Evolutionary conservation across 1,140 invertebrate species (phyloP).

Genomic region (Alviniconcha marisindica): DNA sequence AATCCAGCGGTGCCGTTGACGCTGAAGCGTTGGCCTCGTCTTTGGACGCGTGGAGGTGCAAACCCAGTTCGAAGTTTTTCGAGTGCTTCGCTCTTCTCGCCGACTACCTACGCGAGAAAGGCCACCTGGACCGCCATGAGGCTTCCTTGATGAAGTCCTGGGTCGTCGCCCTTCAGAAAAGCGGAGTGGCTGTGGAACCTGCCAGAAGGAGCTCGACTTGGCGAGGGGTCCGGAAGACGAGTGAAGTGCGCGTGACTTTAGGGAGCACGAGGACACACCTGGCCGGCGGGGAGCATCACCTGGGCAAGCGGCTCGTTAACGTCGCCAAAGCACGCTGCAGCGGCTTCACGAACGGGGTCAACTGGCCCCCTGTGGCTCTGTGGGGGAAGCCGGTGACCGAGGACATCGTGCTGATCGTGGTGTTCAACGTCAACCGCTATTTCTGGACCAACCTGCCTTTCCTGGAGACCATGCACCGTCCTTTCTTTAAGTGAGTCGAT

Average conservation of each 20-base stretch:
- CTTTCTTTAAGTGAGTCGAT: constrained; percentile 31
- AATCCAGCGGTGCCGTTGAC: neutral
- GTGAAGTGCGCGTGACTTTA: constrained; percentile 16
- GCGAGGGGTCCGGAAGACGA: neutral
- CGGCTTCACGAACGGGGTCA: neutral
- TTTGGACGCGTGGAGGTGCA: constrained; percentile 5
- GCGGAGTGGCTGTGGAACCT: neutral
- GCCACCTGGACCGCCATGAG: neutral
- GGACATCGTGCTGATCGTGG: constrained; percentile 23
- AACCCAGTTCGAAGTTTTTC: neutral
- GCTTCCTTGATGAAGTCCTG: neutral
- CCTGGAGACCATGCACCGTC: constrained; percentile 29
- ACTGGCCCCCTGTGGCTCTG: neutral
- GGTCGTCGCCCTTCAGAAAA: neutral
- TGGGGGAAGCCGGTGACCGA: neutral
- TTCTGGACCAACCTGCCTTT: constrained; percentile 25
- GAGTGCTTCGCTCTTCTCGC: neutral
- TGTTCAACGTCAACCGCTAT: constrained; percentile 29
- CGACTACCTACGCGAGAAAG: neutral
- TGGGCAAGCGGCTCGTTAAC: neutral
- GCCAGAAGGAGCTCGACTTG: neutral
- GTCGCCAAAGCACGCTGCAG: neutral
- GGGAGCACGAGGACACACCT: neutral
- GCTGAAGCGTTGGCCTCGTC: neutral
- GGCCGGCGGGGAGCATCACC: neutral